These are phyloP conservation scores for Leucophenga varia DNA, from an alignment of 1,140 invertebrate species.

Conservation along the genomic window DNA sequence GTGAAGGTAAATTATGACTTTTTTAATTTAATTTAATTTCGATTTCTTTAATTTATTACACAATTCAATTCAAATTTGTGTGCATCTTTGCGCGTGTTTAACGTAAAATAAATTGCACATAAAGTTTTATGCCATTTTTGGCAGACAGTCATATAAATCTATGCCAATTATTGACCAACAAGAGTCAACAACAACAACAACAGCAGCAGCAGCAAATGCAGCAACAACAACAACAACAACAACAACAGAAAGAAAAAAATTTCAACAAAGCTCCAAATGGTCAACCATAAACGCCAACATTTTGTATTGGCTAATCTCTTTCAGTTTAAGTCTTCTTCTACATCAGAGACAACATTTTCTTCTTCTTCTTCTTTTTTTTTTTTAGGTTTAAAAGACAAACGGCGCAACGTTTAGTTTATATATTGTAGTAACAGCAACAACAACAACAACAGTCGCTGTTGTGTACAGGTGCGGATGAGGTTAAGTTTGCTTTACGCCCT, in stretches of 20 bases:
- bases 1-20: slow-evolving; percentile 41
- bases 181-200: slow-evolving; percentile 27
- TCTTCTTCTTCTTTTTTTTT: too few relatives aligned
- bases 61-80: slow-evolving; percentile 15
- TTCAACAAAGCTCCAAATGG: slow-evolving; percentile 30
- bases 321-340: too few relatives aligned
- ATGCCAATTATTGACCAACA: slow-evolving; percentile 54
- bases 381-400: too few relatives aligned
- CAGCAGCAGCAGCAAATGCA: slow-evolving; percentile 29
- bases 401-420: too few relatives aligned
- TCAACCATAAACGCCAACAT: slow-evolving; percentile 30
- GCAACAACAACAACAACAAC: slow-evolving; percentile 9
- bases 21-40: too few relatives aligned
- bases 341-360: too few relatives aligned
- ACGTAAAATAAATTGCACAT: slow-evolving; percentile 13
- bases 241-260: slow-evolving; percentile 7
- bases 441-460: too few relatives aligned
- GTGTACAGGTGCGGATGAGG: too few relatives aligned
- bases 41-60: too few relatives aligned
- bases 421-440: too few relatives aligned
- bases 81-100: slow-evolving; percentile 2
- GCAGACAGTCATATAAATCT: slow-evolving; percentile 32
- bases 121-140: neutral
- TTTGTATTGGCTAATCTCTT: neutral
- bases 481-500: too few relatives aligned